A percentile compares a stretch with the other conserved stretches of the same genome.
phyloP scores from a whole-genome alignment of 2,888 invertebrate species.

The Acanthosepion esculentum region DNA sequence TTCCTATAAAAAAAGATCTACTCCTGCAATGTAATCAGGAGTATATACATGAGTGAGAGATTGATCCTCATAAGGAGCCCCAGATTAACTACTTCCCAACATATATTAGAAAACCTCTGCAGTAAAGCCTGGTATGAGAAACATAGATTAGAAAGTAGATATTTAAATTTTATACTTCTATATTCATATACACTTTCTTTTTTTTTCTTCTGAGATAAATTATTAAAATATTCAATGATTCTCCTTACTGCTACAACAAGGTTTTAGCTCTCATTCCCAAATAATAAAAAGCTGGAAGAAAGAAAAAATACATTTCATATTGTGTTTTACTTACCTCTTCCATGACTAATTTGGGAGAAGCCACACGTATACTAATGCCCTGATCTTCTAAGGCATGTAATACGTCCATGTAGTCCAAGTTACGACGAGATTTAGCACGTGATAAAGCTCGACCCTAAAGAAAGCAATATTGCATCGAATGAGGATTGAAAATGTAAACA shows the following conservation, averaged over 20 bases:
- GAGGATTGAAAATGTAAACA: neutral
- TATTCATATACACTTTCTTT: too few species aligned
- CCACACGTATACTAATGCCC: conserved; percentile 96
- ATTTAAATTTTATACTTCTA: too few species aligned
- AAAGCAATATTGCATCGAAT: conserved; percentile 40
- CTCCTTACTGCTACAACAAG: neutral
- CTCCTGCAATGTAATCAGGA: too few species aligned
- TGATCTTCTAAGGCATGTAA: conserved; percentile 85
- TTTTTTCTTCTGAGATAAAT: too few species aligned
- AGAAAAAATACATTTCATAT: neutral
- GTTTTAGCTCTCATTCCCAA: neutral
- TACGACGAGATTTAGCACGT: conserved; percentile 95
- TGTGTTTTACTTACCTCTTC: conserved; percentile 82
- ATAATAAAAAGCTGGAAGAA: neutral
- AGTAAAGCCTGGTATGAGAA: too few species aligned
- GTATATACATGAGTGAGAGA: too few species aligned
- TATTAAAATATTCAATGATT: neutral
- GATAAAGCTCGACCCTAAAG: conserved; percentile 94
- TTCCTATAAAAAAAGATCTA: too few species aligned
- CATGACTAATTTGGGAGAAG: conserved; percentile 99
- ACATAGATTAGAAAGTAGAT: too few species aligned
- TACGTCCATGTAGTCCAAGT: conserved; percentile 94
- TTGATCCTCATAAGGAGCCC: too few species aligned
- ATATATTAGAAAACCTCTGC: too few species aligned
- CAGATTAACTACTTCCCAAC: too few species aligned